phyloP scores from a whole-genome alignment of 2,888 invertebrate species.

The Ormyrus labotus region DNA sequence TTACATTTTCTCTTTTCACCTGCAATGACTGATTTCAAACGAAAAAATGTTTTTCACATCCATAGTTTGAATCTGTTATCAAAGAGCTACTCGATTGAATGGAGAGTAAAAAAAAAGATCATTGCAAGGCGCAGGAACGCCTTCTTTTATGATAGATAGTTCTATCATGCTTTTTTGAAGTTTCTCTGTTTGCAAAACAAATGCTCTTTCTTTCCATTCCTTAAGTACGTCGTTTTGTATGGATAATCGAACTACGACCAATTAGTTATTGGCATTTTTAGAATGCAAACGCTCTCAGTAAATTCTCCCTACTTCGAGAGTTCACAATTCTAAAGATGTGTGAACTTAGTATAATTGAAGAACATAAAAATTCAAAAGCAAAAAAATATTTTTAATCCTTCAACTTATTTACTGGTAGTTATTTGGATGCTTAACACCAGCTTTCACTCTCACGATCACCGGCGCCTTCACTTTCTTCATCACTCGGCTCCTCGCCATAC shows the following conservation, averaged over 20 bases:
- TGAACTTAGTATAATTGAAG: too few relatives aligned
- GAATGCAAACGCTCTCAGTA: background rate
- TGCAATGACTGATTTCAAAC: background rate
- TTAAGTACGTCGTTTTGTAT: constrained; percentile 30
- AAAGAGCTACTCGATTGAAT: constrained; percentile 10
- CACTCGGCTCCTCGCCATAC: constrained; percentile 93
- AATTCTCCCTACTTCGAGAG: constrained; percentile 5
- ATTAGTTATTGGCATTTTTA: background rate
- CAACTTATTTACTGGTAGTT: background rate
- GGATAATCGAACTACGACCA: background rate
- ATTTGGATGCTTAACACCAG: constrained; percentile 82
- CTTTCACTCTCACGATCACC: constrained; percentile 84
- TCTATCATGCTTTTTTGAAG: constrained; percentile 37
- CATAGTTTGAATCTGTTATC: background rate
- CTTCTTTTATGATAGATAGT: constrained; percentile 3
- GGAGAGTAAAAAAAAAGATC: constrained; percentile 8
- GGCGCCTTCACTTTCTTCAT: constrained; percentile 87
- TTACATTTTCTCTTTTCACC: background rate
- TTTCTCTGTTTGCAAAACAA: constrained; percentile 7
- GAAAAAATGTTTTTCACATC: background rate
- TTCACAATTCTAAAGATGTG: too few relatives aligned
- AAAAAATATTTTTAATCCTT: constrained; percentile 11
- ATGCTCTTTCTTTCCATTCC: background rate
- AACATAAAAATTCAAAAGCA: too few relatives aligned
- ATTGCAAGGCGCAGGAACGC: background rate